These are phyloP conservation scores for Phrynosoma platyrhinos DNA, from an alignment of 2,113 vertebrate genomes.

Conservation along the genomic window DNA sequence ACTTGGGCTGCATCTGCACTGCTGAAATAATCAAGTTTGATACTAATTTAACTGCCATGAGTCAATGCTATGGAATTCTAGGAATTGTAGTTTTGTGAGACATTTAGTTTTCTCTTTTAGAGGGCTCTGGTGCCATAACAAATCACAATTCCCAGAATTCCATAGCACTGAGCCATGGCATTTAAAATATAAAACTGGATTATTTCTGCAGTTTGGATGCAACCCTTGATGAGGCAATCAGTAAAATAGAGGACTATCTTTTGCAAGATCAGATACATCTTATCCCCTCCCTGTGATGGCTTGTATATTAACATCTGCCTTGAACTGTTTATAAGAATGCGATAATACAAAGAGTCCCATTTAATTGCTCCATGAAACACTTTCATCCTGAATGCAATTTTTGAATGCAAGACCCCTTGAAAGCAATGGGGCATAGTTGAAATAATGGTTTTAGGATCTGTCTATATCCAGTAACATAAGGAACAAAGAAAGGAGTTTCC, in stretches of 20 bases:
- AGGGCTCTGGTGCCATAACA: too few species aligned
- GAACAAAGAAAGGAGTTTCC: conserved; percentile 15
- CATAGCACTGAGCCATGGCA: too few species aligned
- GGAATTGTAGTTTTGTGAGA: too few species aligned
- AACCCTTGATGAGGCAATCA: too few species aligned
- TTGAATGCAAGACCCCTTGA: background rate
- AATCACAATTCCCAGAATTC: too few species aligned
- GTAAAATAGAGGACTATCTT: background rate
- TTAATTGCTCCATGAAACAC: background rate
- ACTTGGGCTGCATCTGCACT: too few species aligned
- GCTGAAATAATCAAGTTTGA: too few species aligned
- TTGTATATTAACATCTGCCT: background rate
- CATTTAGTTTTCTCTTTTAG: too few species aligned
- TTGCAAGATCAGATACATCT: background rate
- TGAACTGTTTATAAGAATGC: background rate
- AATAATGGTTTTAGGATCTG: background rate
- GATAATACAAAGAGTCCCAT: background rate
- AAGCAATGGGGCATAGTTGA: conserved; percentile 18
- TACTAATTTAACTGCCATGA: too few species aligned
- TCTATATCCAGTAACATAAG: background rate
- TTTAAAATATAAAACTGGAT: too few species aligned
- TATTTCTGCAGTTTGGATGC: too few species aligned
- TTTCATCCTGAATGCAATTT: background rate
- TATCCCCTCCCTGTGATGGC: background rate
- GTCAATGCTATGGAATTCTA: too few species aligned